Percentiles rank a stretch among this genome's conserved stretches.
phyloP scores from a whole-genome alignment of 2,113 vertebrate genomes.

The Noturus placidus region DNA sequence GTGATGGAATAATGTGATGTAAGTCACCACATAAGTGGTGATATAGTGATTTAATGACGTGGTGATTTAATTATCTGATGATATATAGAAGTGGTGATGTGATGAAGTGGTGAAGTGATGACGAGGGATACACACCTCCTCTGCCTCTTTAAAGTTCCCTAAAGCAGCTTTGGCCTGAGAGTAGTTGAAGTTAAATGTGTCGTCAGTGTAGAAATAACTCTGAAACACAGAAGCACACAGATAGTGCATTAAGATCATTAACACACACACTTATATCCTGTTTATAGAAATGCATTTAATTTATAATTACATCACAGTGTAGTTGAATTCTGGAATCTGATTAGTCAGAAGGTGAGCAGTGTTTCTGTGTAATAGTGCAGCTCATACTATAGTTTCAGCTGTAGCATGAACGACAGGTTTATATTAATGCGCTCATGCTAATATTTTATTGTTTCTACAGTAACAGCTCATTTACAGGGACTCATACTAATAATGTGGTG shows the following conservation, averaged over 20 bases:
- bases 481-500: too few species aligned
- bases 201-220: conserved; percentile 96
- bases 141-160: conserved; percentile 89
- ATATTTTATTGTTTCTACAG: too few species aligned
- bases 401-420: too few species aligned
- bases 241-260: background rate
- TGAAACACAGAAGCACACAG: conserved; percentile 58
- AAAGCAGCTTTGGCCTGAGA: conserved; percentile 94
- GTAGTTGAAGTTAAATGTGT: conserved; percentile 97
- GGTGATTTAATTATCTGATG: too few species aligned
- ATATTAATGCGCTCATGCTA: too few species aligned
- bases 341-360: background rate
- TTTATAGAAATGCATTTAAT: too few species aligned
- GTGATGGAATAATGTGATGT: too few species aligned
- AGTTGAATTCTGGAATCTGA: background rate
- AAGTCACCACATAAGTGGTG: too few species aligned
- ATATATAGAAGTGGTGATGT: background rate
- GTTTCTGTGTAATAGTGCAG: too few species aligned
- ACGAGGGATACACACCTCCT: conserved; percentile 76
- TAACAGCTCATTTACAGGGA: too few species aligned
- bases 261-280: background rate
- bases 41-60: too few species aligned
- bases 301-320: background rate
- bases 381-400: too few species aligned
- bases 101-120: background rate